Percentiles rank a stretch among this genome's conserved stretches.
Evolutionary conservation across 2,113 vertebrate species (phyloP).

Genomic region (Spea multiplicata): DNA sequence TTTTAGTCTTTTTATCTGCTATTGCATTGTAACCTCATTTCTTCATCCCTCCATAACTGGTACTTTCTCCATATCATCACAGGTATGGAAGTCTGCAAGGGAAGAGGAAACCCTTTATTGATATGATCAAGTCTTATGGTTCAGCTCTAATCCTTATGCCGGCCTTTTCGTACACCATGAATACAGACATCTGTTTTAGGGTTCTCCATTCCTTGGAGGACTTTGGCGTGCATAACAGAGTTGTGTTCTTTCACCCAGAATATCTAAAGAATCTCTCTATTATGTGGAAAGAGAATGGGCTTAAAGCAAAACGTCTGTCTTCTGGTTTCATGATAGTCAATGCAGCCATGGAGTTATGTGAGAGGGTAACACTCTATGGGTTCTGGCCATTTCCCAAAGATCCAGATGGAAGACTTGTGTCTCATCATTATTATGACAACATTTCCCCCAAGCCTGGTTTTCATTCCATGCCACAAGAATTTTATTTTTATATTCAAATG

Average conservation of each 20-base stretch:
- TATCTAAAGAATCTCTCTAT: slow-evolving; percentile 27
- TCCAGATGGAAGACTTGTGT: neutral
- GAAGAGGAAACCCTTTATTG: neutral
- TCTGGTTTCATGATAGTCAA: slow-evolving; percentile 41
- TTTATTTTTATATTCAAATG: slow-evolving; percentile 31
- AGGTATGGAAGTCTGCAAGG: neutral
- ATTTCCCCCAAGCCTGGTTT: neutral
- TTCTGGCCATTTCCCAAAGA: slow-evolving; percentile 43
- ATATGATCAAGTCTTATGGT: neutral
- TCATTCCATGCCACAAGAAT: slow-evolving; percentile 47
- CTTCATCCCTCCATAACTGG: too few relatives aligned
- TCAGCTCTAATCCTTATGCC: slow-evolving; percentile 26
- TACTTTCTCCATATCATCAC: too few relatives aligned
- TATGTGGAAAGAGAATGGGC: slow-evolving; percentile 32
- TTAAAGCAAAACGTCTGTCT: slow-evolving; percentile 26
- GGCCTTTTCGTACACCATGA: slow-evolving; percentile 19
- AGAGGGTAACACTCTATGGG: slow-evolving; percentile 41
- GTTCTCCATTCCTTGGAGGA: slow-evolving; percentile 4
- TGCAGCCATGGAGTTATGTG: slow-evolving; percentile 39
- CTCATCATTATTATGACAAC: slow-evolving; percentile 45
- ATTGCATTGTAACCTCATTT: too few relatives aligned
- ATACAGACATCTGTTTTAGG: neutral
- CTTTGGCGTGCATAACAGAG: slow-evolving; percentile 22
- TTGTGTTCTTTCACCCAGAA: slow-evolving; percentile 36
- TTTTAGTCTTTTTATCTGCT: too few relatives aligned